Conservation (phyloP, 2,113 vertebrate species). For the Ailuropoda melanoleuca region DNA sequence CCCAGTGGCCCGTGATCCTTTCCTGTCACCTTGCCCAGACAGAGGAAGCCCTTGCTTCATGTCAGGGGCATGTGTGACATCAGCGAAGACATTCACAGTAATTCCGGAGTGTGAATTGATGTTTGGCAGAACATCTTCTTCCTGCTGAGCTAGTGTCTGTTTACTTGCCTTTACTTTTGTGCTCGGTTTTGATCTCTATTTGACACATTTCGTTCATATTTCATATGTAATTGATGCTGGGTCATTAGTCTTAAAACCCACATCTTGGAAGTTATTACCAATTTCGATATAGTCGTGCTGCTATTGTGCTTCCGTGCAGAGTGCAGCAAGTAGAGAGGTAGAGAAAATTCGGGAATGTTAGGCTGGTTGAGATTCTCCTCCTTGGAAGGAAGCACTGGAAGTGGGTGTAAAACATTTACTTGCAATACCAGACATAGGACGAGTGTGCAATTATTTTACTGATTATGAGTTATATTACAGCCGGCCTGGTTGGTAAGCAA, state of each 20-base stretch:
- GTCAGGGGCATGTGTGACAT: background rate
- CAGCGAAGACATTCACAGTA: background rate
- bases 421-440: background rate
- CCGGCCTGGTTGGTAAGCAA: background rate
- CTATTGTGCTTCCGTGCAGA: background rate
- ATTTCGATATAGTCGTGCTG: rapidly evolving
- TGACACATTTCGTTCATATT: background rate
- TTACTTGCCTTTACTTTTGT: background rate
- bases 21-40: background rate
- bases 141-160: background rate
- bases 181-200: background rate
- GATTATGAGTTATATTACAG: background rate
- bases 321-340: too few species aligned
- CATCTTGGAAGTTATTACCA: background rate
- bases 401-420: background rate
- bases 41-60: background rate
- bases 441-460: background rate
- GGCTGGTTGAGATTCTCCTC: background rate
- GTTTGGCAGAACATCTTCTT: background rate
- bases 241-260: background rate
- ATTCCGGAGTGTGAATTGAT: background rate
- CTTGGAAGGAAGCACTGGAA: background rate
- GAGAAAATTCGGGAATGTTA: background rate
- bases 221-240: background rate
- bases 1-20: background rate